Base-by-base conservation (phyloP, 2,113 vertebrate species). In the Salvelinus fontinalis region DNA sequence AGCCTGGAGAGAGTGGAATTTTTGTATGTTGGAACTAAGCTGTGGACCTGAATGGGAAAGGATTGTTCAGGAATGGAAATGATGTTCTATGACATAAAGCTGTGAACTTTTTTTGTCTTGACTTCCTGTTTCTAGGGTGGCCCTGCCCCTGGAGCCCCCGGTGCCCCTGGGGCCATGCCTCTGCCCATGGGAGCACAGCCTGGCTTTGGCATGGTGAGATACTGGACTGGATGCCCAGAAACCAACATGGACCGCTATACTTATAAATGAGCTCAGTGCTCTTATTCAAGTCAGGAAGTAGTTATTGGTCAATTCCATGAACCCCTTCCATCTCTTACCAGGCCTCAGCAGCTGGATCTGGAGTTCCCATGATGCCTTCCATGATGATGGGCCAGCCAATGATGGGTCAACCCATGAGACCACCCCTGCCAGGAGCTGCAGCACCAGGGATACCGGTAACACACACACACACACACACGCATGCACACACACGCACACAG, bases 371-470 rank as follows among this genome's bases (percentile, higher is more conserved):
- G 95, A 97, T 98, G 95, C 93, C 96, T 60, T 95, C 96, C 0
- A 94, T 97, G 89, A 96, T 98, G 94, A 98, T 98, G 4, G 94
- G 95, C n/a, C 98, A 99, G 88, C 94, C 98, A 14, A 95, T 99
- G 95, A 98, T 98, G 95, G 95, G 97, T 88, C 96, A 97, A 39
- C 96, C 0, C 98, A 98, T 98, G 95, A 95, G 97, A 88, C 96
- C 97, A 44, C 96, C 0, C 98, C 96, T 26, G 93, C 94, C 90
- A 88, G 87, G 51, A 26, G 86, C 94, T 11, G 70, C 94, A 83
- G 95, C 90, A 82, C 92, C 96, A 4, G 95, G 95, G 83, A 94
- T 95, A 73, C 95, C 96, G 90, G 97, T 98, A 89, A 88, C 22
- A 44, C 71, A 51, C 22, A 64, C 49, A 76, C 20, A 39, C 31